phyloP scores from a whole-genome alignment of 2,797 vertebrate genomes.

The Odontamblyopus rebecca region DNA sequence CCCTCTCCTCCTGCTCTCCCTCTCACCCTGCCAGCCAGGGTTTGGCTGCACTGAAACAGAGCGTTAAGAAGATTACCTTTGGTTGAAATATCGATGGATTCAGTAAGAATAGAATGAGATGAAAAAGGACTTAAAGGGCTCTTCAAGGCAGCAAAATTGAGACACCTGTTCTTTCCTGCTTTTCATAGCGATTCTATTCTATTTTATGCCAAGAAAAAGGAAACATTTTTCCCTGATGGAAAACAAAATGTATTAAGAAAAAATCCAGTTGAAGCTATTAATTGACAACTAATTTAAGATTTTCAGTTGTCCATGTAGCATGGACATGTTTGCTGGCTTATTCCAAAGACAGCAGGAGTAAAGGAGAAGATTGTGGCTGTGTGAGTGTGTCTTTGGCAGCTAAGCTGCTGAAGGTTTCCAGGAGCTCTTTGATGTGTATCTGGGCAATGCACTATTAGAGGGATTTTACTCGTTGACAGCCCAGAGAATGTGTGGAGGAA shows the following conservation, averaged over 20 bases:
- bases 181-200: slow-evolving; percentile 34
- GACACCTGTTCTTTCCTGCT: slow-evolving; percentile 71
- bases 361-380: slow-evolving; percentile 46
- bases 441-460: slow-evolving; percentile 85
- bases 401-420: slow-evolving; percentile 88
- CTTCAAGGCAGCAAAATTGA: slow-evolving; percentile 74
- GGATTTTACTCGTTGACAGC: slow-evolving; percentile 89
- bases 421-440: slow-evolving; percentile 94
- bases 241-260: background rate
- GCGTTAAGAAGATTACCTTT: slow-evolving; percentile 82
- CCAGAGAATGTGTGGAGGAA: slow-evolving; percentile 86
- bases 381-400: slow-evolving; percentile 70
- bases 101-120: slow-evolving; percentile 81
- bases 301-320: slow-evolving; percentile 55
- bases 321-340: slow-evolving; percentile 32
- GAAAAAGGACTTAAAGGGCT: slow-evolving; percentile 72
- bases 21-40: slow-evolving; percentile 71
- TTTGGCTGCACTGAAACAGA: slow-evolving; percentile 78
- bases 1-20: slow-evolving; percentile 42
- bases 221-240: slow-evolving; percentile 3
- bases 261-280: background rate
- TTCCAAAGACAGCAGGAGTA: slow-evolving; percentile 42
- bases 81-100: slow-evolving; percentile 82
- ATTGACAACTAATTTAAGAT: slow-evolving; percentile 11
- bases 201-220: slow-evolving; percentile 32